Percentiles rank a stretch among this genome's conserved stretches.
These are phyloP conservation scores for Drosophila villosipedis DNA, from an alignment of 2,888 invertebrate genomes.

Conservation along the genomic window DNA sequence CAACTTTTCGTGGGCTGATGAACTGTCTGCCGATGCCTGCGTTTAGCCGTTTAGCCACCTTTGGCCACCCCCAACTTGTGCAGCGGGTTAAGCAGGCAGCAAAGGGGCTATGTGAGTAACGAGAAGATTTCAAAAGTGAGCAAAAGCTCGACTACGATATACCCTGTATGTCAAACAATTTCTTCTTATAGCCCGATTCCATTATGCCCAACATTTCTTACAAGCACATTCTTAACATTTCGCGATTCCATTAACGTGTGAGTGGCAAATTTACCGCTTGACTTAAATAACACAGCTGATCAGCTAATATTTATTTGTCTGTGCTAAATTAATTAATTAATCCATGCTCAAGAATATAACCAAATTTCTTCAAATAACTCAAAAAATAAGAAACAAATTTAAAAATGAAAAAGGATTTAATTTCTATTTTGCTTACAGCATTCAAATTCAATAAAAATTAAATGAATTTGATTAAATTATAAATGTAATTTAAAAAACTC, in stretches of 20 bases:
- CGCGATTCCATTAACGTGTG: background rate
- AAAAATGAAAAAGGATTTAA: background rate
- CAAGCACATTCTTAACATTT: background rate
- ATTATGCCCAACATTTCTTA: background rate
- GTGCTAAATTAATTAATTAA: background rate
- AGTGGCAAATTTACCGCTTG: background rate
- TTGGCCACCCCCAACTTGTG: constrained; percentile 8
- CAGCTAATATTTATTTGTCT: background rate
- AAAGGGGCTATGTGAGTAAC: constrained; percentile 31
- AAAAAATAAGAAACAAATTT: background rate
- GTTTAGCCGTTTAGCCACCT: constrained; percentile 1
- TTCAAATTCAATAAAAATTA: background rate
- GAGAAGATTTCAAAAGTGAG: constrained; percentile 1
- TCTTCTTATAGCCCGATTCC: background rate
- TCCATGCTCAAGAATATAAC: background rate
- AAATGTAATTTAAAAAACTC: background rate
- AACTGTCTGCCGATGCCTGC: constrained; percentile 35
- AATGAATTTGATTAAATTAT: background rate
- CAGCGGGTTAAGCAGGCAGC: constrained; percentile 32
- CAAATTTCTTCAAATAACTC: background rate
- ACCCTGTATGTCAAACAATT: constrained; percentile 17
- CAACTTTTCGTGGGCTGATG: constrained; percentile 38
- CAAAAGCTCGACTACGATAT: background rate
- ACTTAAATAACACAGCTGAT: background rate
- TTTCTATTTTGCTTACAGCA: background rate